phyloP scores from a whole-genome alignment of 2,888 invertebrate species.

The Balanococcus diminutus region DNA sequence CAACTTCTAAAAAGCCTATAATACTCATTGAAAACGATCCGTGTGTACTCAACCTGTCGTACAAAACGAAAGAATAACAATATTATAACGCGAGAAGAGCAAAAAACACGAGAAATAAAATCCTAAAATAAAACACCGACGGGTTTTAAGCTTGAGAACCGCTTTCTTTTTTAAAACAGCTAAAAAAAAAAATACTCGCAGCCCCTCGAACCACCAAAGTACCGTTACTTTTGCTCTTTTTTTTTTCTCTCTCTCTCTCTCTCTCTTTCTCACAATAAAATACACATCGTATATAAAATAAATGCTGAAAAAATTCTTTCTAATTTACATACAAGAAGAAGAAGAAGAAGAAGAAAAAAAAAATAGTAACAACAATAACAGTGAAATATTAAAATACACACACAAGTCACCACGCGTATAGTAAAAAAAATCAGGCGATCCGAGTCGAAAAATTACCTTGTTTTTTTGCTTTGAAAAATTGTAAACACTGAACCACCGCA shows the following conservation, averaged over 20 bases:
- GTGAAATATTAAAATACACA: constrained; percentile 30
- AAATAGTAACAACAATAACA: constrained; percentile 11
- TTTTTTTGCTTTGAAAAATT: background rate
- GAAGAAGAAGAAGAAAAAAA: background rate
- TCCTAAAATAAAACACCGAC: background rate
- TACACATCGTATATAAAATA: constrained; percentile 36
- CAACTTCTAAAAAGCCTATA: background rate
- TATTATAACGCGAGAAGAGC: constrained; percentile 2
- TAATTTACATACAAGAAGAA: background rate
- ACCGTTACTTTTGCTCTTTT: background rate
- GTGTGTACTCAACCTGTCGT: constrained; percentile 18
- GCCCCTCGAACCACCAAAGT: background rate
- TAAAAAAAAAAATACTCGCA: background rate
- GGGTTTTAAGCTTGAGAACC: constrained; percentile 21
- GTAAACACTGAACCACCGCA: background rate
- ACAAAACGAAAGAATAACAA: constrained; percentile 28
- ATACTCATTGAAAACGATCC: constrained; percentile 20
- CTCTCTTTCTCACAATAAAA: no score
- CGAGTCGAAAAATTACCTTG: background rate
- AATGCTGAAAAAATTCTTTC: constrained; percentile 16
- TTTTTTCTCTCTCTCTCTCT: no score
- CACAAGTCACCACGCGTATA: constrained; percentile 9
- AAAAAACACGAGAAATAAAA: background rate
- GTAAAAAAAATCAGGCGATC: background rate
- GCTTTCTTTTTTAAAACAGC: background rate